phyloP scores from a whole-genome alignment of 2,797 vertebrate species.

The Phataginus tricuspis region DNA sequence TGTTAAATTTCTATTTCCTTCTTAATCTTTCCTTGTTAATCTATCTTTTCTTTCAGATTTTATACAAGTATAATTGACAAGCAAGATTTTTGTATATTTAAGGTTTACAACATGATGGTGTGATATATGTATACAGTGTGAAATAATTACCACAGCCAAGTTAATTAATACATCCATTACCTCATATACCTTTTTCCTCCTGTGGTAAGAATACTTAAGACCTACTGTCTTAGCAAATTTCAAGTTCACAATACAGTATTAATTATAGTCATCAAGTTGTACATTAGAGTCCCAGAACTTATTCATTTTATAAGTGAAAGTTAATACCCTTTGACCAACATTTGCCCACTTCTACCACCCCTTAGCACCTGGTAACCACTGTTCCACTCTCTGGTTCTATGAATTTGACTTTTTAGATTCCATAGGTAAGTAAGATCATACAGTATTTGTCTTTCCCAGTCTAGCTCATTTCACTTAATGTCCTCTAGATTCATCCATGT shows the following conservation, averaged over 20 bases:
- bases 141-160: neutral
- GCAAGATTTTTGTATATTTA: neutral
- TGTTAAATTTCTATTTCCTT: neutral
- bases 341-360: neutral
- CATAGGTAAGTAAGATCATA: neutral
- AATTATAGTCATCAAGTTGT: neutral
- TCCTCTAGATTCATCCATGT: neutral
- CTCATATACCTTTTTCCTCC: neutral
- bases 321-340: neutral
- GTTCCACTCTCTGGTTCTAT: neutral
- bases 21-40: neutral
- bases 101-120: neutral
- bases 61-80: neutral
- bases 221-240: neutral
- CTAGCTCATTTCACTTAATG: neutral
- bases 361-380: neutral
- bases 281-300: neutral
- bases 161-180: neutral
- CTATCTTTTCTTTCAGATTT: neutral
- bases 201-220: neutral
- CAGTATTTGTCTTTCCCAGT: neutral
- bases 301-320: neutral
- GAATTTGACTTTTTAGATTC: neutral
- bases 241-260: neutral
- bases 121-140: neutral